Evolutionary conservation across 2,888 invertebrate genomes (phyloP), one percentile per base, ranked within the genome.

Genomic region (Agrochola macilenta): DNA sequence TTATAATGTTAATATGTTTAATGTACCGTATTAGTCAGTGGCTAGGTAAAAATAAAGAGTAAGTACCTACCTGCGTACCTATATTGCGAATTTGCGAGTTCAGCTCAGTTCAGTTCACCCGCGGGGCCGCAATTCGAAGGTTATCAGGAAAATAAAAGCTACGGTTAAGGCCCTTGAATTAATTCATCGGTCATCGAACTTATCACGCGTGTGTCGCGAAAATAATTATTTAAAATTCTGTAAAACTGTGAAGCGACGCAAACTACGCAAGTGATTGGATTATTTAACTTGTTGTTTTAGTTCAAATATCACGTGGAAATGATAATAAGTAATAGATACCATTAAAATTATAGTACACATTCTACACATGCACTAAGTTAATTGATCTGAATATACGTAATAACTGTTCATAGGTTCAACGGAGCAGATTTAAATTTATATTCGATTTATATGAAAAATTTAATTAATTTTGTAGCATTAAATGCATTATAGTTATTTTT

Each of bases 171-270:
- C 91, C 93, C 93, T 93, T 93, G 92, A 91, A 92, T 91, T 87
- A 87, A 91, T 90, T 91, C 88, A 88, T 90, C 91, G 94, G 93
- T 92, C 93, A 92, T 87, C 89, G 93, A 90, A 91, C 94, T 89
- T 86, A 81, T 78, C 82, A 78, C 77, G 84, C 76, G 87, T 88
- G 87, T 89, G 83, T 89, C 88, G 90, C 91, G 82, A 87, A 91
- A 90, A 90, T 89, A 90, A 91, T 89, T 90, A 87, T 88, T 88
- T 86, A 84, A 85, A 82, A 87, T 86, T 82, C 87, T 84, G 81
- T 79, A 79, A 83, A 87, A 85, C 81, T 74, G 75, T 82, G 81
- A 82, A 79, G 74, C 76, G 78, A 46, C 52, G 35, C n/a, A 43
- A 60, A 74, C 54, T 79, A 74, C 65, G 58, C 72, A 73, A 78